Base-by-base conservation (phyloP, 2,113 vertebrate species). In the Mormyrus lacerda region DNA sequence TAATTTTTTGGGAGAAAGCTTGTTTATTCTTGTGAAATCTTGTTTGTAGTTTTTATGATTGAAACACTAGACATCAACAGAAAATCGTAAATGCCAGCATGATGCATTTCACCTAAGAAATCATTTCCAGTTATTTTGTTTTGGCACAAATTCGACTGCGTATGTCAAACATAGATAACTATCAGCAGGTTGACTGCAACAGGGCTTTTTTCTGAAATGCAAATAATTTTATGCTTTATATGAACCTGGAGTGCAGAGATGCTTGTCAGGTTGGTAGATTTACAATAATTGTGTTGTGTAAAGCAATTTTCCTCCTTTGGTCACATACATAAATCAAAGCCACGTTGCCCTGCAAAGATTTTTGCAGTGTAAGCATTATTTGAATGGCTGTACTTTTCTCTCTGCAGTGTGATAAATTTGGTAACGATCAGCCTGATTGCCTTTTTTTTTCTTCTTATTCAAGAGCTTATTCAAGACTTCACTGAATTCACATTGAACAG, bases 261-360 rank as follows among this genome's bases (percentile, higher is more conserved):
- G 65, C 13, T 35, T 82, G 76, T 19, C 76, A 82, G 76, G 7
- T 47, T 42, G 35, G 42, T 84, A 84, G 48, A 86, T 86, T 35
- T 87, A 87, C 31, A 35, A 27, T n/a, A 42, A 35, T 39, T 53
- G 47, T 87, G 27, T 86, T 86, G 69, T 89, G 21, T 35, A 44
- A 82, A 73, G 88, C 88, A 45, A 45, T 89, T 79, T 79, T 83
- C 44, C 27, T 55, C 3, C 48, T 89, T 50, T 24, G 73, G 50
- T 89, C 39, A 17, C 35, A 8, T 51, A 6, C 50, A 83, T 89
- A 89, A 83, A 89, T 89, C 88, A 89, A 89, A 89, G 69, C 47
- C 73, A 9, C 4, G 10, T 44, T 82, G 73, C 35, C 31, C 24
- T 19, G n/a, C 7, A 15, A n/a, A 42, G 9, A 48, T n/a, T 9